Conservation (phyloP, 2,797 vertebrate genomes). For the Bryconaethiops microstoma region DNA sequence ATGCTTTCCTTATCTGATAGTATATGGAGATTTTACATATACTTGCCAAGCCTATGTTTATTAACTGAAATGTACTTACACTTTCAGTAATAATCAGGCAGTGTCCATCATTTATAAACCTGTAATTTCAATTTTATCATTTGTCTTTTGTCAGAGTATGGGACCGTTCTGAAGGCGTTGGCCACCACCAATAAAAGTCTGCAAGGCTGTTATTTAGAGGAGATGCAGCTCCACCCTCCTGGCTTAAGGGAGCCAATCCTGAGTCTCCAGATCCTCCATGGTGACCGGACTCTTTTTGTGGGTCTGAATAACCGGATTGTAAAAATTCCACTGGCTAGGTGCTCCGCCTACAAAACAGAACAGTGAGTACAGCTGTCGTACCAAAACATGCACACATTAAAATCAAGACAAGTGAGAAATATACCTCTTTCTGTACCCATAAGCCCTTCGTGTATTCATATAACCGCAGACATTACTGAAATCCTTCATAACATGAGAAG, state of each 20-base stretch:
- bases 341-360: conserved; percentile 87
- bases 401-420: background rate
- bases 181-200: conserved; percentile 91
- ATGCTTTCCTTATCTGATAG: background rate
- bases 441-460: conserved; percentile 14
- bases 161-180: conserved; percentile 94
- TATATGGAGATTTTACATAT: background rate
- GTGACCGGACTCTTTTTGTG: conserved; percentile 91
- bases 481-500: background rate
- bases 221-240: conserved; percentile 90
- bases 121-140: conserved; percentile 5
- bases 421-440: background rate
- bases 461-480: background rate
- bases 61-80: background rate
- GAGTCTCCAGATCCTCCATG: conserved; percentile 94
- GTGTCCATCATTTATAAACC: background rate
- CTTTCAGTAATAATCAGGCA: background rate
- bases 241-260: conserved; percentile 87
- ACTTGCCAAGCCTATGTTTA: background rate
- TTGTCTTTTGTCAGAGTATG: conserved; percentile 81
- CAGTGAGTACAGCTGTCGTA: conserved; percentile 77
- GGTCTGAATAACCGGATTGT: conserved; percentile 89
- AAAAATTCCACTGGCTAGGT: conserved; percentile 93
- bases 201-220: conserved; percentile 96
- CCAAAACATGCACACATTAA: background rate